phyloP scores from a whole-genome alignment of 2,113 vertebrate species.

The Rallus limicola region DNA sequence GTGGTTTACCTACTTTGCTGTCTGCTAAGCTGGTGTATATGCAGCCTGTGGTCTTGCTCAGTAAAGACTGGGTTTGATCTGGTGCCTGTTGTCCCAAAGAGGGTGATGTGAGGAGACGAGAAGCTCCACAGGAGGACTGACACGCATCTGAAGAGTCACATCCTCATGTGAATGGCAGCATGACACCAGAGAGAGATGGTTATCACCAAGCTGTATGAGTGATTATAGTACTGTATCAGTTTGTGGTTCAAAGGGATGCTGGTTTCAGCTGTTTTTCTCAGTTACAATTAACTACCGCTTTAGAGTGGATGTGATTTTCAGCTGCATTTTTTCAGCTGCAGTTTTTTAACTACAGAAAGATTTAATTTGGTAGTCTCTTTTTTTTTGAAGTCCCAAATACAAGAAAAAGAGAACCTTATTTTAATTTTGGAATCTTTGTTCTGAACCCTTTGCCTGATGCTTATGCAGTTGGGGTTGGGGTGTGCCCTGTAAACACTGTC shows the following conservation, averaged over 20 bases:
- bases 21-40: neutral
- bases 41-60: neutral
- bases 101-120: neutral
- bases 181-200: conserved; percentile 22
- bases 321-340: neutral
- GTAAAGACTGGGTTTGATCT: neutral
- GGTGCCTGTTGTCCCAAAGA: neutral
- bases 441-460: neutral
- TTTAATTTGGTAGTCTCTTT: neutral
- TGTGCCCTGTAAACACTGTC: neutral
- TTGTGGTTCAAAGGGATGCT: conserved; percentile 8
- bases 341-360: neutral
- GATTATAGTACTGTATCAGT: neutral
- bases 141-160: conserved; percentile 13
- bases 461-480: neutral
- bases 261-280: neutral
- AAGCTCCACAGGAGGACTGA: neutral
- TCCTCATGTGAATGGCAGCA: conserved; percentile 31
- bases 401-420: neutral
- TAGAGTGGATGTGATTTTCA: neutral
- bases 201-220: neutral
- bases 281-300: neutral
- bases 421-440: neutral
- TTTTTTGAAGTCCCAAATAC: neutral
- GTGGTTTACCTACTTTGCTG: neutral